Conservation (phyloP, 2,113 vertebrate genomes). For the Sebastes fasciatus region DNA sequence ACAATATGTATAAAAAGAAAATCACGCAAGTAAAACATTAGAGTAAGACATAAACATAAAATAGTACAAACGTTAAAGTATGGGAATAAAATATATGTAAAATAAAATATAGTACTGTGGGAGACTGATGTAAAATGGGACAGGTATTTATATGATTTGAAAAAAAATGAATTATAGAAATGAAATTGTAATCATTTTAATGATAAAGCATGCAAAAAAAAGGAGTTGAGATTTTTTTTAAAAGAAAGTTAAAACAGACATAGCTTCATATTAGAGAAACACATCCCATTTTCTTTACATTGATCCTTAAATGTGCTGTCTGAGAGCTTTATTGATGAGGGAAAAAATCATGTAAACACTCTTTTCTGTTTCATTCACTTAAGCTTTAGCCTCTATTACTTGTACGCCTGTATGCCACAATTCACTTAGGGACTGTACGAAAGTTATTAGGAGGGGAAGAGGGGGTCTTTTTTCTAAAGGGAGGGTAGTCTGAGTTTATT, state of each 20-base stretch:
- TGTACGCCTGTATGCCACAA: not conserved
- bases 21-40: not conserved
- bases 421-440: not conserved
- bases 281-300: not conserved
- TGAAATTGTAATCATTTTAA: not conserved
- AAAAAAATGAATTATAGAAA: not conserved
- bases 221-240: not conserved
- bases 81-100: not conserved
- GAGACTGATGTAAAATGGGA: too few species aligned
- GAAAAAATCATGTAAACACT: not conserved
- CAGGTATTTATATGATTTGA: too few species aligned
- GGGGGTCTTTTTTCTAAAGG: not conserved
- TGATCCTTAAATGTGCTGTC: constrained; percentile 28
- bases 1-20: not conserved
- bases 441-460: too few species aligned
- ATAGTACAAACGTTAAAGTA: not conserved
- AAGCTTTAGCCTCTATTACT: not conserved
- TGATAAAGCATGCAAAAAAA: not conserved
- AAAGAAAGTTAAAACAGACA: not conserved
- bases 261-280: constrained; percentile 1
- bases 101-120: not conserved
- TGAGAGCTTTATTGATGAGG: constrained; percentile 18
- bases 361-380: constrained; percentile 6
- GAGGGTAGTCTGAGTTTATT: not conserved
- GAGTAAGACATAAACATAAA: not conserved